Percentiles rank a stretch among this genome's conserved stretches.
These are phyloP conservation scores for Megathymus violae DNA, from an alignment of 1,140 invertebrate genomes.

Conservation along the genomic window DNA sequence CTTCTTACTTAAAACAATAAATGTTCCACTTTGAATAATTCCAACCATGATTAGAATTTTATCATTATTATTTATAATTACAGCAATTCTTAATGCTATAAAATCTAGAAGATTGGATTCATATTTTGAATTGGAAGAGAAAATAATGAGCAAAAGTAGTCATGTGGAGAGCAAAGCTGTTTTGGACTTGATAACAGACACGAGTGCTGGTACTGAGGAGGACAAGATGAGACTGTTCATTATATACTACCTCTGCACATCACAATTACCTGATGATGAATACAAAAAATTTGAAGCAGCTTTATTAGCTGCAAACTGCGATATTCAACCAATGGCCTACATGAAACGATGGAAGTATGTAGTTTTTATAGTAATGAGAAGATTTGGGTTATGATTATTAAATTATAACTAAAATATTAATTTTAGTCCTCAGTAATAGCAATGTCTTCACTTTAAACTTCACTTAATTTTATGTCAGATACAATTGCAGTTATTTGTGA, in stretches of 20 bases:
- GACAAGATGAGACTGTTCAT: conserved; percentile 98
- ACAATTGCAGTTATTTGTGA: too few relatives aligned
- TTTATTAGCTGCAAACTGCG: conserved; percentile 92
- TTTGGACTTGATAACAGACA: conserved; percentile 93
- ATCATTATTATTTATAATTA: conserved; percentile 37
- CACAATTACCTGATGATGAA: conserved; percentile 92
- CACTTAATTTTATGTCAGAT: too few relatives aligned
- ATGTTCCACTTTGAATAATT: background rate
- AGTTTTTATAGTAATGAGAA: too few relatives aligned
- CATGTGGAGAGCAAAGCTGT: conserved; percentile 89
- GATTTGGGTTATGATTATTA: too few relatives aligned
- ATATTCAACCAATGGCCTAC: conserved; percentile 92
- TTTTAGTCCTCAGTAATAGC: too few relatives aligned
- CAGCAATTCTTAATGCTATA: conserved; percentile 94
- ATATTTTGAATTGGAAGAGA: conserved; percentile 99
- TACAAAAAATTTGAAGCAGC: conserved; percentile 92
- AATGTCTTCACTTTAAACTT: too few relatives aligned
- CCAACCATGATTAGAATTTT: too few relatives aligned
- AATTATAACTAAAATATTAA: too few relatives aligned
- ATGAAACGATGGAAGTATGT: conserved; percentile 95
- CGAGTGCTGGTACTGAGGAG: conserved; percentile 92
- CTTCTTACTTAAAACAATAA: background rate
- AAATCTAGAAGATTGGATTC: conserved; percentile 96
- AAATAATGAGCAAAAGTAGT: conserved; percentile 93
- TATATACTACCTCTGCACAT: conserved; percentile 95